Evolutionary conservation across 2,888 invertebrate genomes (phyloP).

Genomic region (Dione vanillae): DNA sequence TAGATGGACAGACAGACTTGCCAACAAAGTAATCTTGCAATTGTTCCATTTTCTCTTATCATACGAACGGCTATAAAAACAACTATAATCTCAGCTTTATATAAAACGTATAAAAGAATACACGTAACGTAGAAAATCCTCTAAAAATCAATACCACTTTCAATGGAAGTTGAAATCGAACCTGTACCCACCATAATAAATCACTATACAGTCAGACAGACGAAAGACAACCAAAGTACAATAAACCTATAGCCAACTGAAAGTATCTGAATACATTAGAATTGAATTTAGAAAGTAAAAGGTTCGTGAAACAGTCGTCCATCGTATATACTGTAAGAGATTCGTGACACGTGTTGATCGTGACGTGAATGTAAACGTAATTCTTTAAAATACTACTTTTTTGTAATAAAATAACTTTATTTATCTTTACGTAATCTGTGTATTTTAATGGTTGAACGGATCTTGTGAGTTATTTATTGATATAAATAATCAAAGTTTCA

Average conservation of each 20-base stretch:
- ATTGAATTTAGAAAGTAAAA: conserved; percentile 30
- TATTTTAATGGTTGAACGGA: not conserved
- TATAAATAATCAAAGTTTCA: too few relatives aligned
- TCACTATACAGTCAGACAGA: not conserved
- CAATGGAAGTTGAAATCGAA: not conserved
- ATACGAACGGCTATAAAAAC: too few relatives aligned
- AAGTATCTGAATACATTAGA: conserved; percentile 13
- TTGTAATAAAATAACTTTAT: not conserved
- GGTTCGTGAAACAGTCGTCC: conserved; percentile 12
- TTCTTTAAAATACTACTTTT: not conserved
- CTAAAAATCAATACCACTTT: not conserved
- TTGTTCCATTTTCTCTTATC: too few relatives aligned
- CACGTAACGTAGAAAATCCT: too few relatives aligned
- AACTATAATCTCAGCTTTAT: too few relatives aligned
- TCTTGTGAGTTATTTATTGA: too few relatives aligned
- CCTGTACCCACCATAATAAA: not conserved
- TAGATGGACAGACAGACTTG: too few relatives aligned
- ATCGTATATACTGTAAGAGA: conserved; percentile 1
- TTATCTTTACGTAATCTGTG: not conserved
- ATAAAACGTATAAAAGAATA: too few relatives aligned
- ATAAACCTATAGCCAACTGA: conserved; percentile 13
- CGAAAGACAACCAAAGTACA: not conserved
- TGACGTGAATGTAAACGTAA: conserved; percentile 10
- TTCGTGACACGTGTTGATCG: conserved; percentile 29
- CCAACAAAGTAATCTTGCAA: too few relatives aligned